Base-by-base conservation (phyloP, 2,888 invertebrate species). In the Polymixis flavicincta region DNA sequence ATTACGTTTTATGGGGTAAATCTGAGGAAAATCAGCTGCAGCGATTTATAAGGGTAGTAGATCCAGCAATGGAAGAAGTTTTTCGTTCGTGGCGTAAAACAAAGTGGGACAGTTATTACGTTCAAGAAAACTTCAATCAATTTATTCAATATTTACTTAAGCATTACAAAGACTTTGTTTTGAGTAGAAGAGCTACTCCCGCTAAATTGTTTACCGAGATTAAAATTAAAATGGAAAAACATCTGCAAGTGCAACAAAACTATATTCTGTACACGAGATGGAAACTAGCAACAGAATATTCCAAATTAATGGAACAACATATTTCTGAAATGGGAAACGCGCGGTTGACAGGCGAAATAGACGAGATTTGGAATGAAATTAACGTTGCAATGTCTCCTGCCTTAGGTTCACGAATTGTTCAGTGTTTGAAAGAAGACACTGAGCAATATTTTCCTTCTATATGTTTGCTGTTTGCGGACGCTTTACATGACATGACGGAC, bases 161-260 rank as follows among this genome's bases (percentile, higher is more conserved):
- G n/a, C 50, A 76, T 69, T 71, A 80, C 6, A 74, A 64, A 42
- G 69, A 74, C 8, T 80, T 83, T n/a, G 71, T 89, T 25, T 65
- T 84, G 5, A 87, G 89, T 73, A 84, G 88, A 76, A 90, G 89
- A 79, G 66, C 85, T 60, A 71, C 90, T 55, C 92, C 93, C 25
- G 76, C 86, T 22, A 88, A 85, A 74, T 76, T 91, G 63, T 92
- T 90, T 67, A 68, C 71, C 22, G 81, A 86, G 59, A 90, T 93
- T 65, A 82, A 85, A 76, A 74, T 72, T 1, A 83, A 82, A 73
- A 77, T 94, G 54, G 86, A 90, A 65, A 66, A 66, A 0, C 57
- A 66, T 25, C 42, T 75, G 57, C 6, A n/a, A 42, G 25, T 75
- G 19, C 17, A n/a, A 45, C 66, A 75, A 50, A 75, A 75, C n/a